Evolutionary conservation across 2,797 vertebrate species (phyloP), one percentile per base, ranked within the genome.

Genomic region (Enteromius paludinosus): DNA sequence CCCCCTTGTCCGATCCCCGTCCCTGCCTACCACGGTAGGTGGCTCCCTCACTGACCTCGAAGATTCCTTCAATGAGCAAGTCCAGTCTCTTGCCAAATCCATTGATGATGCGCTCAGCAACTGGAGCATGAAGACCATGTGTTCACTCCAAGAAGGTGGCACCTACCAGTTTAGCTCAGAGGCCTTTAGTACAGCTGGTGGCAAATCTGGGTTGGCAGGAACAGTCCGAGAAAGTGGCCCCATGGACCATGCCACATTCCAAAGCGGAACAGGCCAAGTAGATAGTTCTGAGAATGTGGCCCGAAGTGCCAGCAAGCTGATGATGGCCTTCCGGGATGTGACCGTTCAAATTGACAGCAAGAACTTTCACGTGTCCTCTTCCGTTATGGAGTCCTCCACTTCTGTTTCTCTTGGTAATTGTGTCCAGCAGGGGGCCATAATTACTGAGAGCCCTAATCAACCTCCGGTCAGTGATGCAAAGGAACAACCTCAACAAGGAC

Each of bases 71-170:
- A 97, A 96, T 0, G 97, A 99, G 88, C 98, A 99, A 94, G 98
- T 99, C 80, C 98, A 98, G 87, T 98, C 98, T 0, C 92, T 99
- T 87, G 98, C 98, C 71, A 99, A 99, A 90, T 99, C 98, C 62
- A 99, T 99, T 5, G 98, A 99, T 7, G 98, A 99, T 10, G 98
- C 98, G 1, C 97, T 99, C 65, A 99, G 97, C 90, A 98, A 96
- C 86, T 99, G 98, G 98, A 99, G 98, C 91, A 92, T 99, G 92
- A 98, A 98, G 91, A 97, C 98, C 54, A 97, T 99, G 97, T 99
- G 97, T 88, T 97, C 97, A 7, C 93, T 99, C 87, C 97, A 98
- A 87, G 98, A 98, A 78, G 95, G 96, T 0, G 91, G 97, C 64
- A 93, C 96, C 0, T 98, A 98, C 88, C 96, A 97, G 92, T 96